Evolutionary conservation across 2,888 invertebrate species (phyloP), one percentile per base, ranked within the genome.

Genomic region (Sminthurinus aureus): DNA sequence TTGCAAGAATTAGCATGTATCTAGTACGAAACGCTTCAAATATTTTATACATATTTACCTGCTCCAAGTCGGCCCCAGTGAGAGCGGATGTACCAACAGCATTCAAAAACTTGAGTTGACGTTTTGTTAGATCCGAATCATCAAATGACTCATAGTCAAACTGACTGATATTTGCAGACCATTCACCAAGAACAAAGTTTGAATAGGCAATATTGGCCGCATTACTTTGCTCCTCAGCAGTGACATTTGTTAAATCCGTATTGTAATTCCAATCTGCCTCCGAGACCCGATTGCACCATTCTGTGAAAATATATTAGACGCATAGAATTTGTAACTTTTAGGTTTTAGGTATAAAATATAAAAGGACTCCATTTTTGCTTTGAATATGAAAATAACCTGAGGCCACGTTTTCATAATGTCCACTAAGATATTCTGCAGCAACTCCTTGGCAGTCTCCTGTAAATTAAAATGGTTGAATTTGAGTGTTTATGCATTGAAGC

Each of bases 11-110:
- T 38, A 38, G 38, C n/a, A n/a, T n/a, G n/a, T n/a, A 38, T 38
- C 1, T 38, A 4, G 6, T 38, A 38, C 6, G 38, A 38, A 38
- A 38, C 1, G 38, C 6, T 38, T 38, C 1, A 38, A 38, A 38
- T 38, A 6, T 38, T 38, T 38, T 38, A 38, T 38, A 38, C 3
- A 20, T 71, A 22, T 71, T 3, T 26, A 95, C 95, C 92, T 95
- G 94, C 84, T 93, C 92, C 89, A 93, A 94, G 90, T 95, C 94
- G 38, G 94, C 93, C 88, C 95, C 94, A 0, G 93, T 91, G 76
- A 96, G 90, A 0, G 95, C 94, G 18, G 95, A 94, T 52, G 94
- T 92, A 66, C 95, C 95, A 80, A 93, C 92, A 79, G 94, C 93
- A 0, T 94, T 92, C 18, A 96, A 93, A 90, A 94, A 93, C 89